These are phyloP conservation scores for Tubiluchus corallicola DNA, from an alignment of 2,888 invertebrate genomes.

Conservation along the genomic window DNA sequence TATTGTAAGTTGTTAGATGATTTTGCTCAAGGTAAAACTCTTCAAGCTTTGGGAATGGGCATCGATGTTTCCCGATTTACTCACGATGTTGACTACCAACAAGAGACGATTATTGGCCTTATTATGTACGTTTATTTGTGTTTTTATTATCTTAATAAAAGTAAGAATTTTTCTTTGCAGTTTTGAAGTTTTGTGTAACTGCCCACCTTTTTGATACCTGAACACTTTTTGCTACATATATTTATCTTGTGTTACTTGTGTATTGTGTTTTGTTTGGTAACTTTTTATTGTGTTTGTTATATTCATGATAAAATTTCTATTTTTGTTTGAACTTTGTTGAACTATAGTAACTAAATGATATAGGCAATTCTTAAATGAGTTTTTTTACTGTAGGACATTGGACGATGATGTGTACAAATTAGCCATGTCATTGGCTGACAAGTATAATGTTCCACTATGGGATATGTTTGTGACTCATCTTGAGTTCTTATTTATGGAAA, in stretches of 20 bases:
- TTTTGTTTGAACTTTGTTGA: too few species aligned
- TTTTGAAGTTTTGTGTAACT: too few species aligned
- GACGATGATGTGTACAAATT: conserved; percentile 30
- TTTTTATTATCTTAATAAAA: too few species aligned
- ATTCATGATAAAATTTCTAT: too few species aligned
- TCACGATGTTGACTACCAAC: conserved; percentile 31
- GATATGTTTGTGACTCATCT: conserved; percentile 31
- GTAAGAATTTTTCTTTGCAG: too few species aligned
- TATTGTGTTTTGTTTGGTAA: background rate
- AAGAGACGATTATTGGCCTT: conserved; percentile 35
- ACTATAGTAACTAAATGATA: too few species aligned
- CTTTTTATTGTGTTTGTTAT: conserved; percentile 6
- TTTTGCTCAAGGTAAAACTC: conserved; percentile 30
- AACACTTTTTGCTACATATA: too few species aligned
- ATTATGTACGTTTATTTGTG: conserved; percentile 30
- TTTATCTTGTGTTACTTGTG: too few species aligned
- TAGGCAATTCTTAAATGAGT: too few species aligned
- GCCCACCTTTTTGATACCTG: too few species aligned
- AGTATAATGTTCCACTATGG: conserved; percentile 30
- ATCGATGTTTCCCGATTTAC: conserved; percentile 34
- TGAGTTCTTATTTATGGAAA: conserved; percentile 28
- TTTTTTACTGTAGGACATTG: conserved; percentile 26
- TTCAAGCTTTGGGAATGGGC: conserved; percentile 30
- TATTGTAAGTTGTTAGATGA: conserved; percentile 28
- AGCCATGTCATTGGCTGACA: conserved; percentile 29